Base-by-base conservation (phyloP, 1,140 invertebrate species). In the Euura lappo region DNA sequence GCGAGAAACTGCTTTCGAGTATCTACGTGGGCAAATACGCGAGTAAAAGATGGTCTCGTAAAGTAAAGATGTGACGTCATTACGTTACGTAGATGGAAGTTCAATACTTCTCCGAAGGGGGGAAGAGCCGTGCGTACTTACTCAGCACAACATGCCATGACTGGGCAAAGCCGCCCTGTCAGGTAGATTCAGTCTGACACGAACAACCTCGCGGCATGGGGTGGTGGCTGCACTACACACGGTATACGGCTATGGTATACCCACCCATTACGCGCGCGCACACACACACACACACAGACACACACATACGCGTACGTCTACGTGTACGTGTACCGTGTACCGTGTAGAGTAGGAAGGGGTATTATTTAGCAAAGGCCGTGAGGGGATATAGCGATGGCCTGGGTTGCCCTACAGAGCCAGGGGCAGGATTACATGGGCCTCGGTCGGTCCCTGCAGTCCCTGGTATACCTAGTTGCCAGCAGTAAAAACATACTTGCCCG, bases 141-240 rank as follows among this genome's bases (percentile, higher is more conserved):
- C 28, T 28, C 28, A 28, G 28, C 28, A 28, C 28, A 70, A n/a
- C 4, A 72, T n/a, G 42, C 47, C 44, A 67, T 44, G 13, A 70
- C 51, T 45, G 28, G 65, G 60, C 11, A 72, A 71, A 71, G 46
- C 28, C 28, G 28, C 44, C 66, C 13, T 44, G 66, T 68, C 66
- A 68, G 3, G 28, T 68, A 28, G 66, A 68, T 11, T 43, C 66
- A 68, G 66, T 44, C 66, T 28, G 66, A 44, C 11, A 68, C 28
- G 3, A 42, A 68, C 66, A 67, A 67, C 65, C n/a, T 13, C 65
- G 65, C 65, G 42, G 10, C 28, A 68, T 42, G 66, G 66, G 28
- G 43, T 44, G 42, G 28, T 7, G 10, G 13, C 10, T 28, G 8
- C 8, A 13, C 66, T 44, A n/a, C 66, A 28, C 28, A 28, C 28